Evolutionary conservation across 2,113 vertebrate genomes (phyloP).

Genomic region (Silurus glanis): DNA sequence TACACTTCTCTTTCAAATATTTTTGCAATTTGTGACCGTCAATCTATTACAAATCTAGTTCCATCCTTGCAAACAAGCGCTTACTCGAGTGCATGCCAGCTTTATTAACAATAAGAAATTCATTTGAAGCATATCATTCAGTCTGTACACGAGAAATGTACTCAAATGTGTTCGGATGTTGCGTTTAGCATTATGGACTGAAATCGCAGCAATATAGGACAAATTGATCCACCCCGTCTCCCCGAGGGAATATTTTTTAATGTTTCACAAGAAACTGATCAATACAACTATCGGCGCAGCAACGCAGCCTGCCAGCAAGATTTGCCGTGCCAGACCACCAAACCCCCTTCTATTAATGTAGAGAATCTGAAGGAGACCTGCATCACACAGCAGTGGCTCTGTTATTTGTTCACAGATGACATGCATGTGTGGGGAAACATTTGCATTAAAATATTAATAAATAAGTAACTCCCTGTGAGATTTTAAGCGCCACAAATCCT

Average conservation of each 20-base stretch:
- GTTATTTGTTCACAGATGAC: not conserved
- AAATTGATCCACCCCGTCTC: constrained; percentile 44
- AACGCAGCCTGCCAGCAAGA: constrained; percentile 30
- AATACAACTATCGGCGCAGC: constrained; percentile 48
- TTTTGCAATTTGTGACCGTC: not conserved
- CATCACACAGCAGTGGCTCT: not conserved
- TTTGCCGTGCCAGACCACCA: constrained; percentile 23
- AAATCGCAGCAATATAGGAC: not conserved
- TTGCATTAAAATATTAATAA: not conserved
- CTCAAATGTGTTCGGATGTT: not conserved
- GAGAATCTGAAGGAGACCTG: constrained; percentile 4
- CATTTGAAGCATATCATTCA: not conserved
- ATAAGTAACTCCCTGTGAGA: not conserved
- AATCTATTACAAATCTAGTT: not conserved
- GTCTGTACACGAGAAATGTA: not conserved
- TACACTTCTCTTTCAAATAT: not conserved
- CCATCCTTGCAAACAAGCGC: not conserved
- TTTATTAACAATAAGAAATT: not conserved
- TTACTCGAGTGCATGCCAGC: not conserved
- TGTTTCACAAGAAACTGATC: constrained; percentile 56
- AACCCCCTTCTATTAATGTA: constrained; percentile 23
- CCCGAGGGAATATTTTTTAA: constrained; percentile 54
- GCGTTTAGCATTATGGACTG: not conserved
- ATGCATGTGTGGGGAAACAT: not conserved
- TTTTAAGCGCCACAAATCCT: not conserved